Evolutionary conservation across 2,888 invertebrate genomes (phyloP), one percentile per base, ranked within the genome.

Genomic region (Eumerus sabulonum): DNA sequence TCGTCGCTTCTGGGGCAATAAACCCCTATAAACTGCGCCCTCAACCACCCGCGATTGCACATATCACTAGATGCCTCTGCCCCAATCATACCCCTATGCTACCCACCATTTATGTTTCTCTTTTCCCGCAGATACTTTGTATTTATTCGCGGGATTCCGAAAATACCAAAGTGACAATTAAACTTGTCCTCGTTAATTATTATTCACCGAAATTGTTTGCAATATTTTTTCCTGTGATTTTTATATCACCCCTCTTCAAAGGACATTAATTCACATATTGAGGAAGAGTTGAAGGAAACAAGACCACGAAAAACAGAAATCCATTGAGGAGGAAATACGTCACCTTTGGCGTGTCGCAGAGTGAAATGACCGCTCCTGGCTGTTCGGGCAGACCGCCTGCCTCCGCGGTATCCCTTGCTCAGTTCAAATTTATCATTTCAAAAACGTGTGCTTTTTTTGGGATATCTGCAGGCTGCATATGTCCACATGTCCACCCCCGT

Each of bases 131-230:
- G 57, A 70, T 74, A 74, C 74, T 70, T 27, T 79, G 74, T 79
- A 74, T 79, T 79, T 79, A 74, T 79, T 63, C 64, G 64, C 36
- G 63, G 56, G 17, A 79, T 79, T 79, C 79, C 79, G 74, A 79
- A 79, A 79, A 79, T 79, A 79, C 79, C 79, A 56, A 60, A 74
- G 74, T 79, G 79, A 79, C 79, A 74, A 74, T 79, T 79, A 74
- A 79, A 74, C 68, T 59, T 60, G 79, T 59, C 79, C 54, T 60
- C 63, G 64, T 79, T 70, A 63, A 64, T 79, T 79, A 64, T 79
- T 79, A 74, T 79, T 70, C 64, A 45, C 50, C 19, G 44, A 50
- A 74, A 74, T 60, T 59, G 64, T 54, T 73, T 66, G 9, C 9
- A 11, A 40, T 51, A 11, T 19, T 62, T 62, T 18, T 51, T 36